phyloP scores from a whole-genome alignment of 2,888 invertebrate genomes.

The Platypus cylindrus region DNA sequence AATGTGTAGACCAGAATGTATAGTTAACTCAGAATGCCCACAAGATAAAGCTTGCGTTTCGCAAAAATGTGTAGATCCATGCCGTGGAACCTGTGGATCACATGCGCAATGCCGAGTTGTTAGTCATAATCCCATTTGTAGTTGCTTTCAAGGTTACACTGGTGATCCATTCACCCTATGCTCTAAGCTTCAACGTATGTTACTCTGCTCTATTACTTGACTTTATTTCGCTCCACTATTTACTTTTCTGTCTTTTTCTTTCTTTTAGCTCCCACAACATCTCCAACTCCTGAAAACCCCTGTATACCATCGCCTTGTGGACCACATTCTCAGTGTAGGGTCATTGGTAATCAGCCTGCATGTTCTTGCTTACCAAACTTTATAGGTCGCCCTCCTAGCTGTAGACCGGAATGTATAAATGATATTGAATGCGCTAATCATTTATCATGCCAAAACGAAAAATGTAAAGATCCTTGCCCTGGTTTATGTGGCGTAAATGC shows the following conservation, averaged over 20 bases:
- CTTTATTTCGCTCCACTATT: conserved; percentile 11
- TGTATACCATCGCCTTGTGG: conserved; percentile 75
- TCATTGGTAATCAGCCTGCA: conserved; percentile 70
- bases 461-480: conserved; percentile 73
- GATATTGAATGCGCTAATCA: conserved; percentile 72
- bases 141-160: conserved; percentile 46
- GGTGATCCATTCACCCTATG: conserved; percentile 53
- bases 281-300: conserved; percentile 44
- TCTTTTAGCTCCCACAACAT: conserved; percentile 35
- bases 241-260: conserved; percentile 12
- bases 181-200: conserved; percentile 27
- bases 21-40: conserved; percentile 52
- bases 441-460: conserved; percentile 67
- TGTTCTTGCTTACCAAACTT: conserved; percentile 72
- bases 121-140: conserved; percentile 56
- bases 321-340: conserved; percentile 68
- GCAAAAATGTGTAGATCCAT: conserved; percentile 54
- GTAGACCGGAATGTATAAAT: conserved; percentile 70
- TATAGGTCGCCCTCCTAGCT: conserved; percentile 75
- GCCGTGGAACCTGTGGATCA: conserved; percentile 49
- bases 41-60: conserved; percentile 48
- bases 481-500: conserved; percentile 70
- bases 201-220: conserved; percentile 10
- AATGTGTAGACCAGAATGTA: conserved; percentile 51
- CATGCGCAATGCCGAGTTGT: conserved; percentile 54